Conservation (phyloP, 2,888 invertebrate species). For the Hipparchia sbordonii region DNA sequence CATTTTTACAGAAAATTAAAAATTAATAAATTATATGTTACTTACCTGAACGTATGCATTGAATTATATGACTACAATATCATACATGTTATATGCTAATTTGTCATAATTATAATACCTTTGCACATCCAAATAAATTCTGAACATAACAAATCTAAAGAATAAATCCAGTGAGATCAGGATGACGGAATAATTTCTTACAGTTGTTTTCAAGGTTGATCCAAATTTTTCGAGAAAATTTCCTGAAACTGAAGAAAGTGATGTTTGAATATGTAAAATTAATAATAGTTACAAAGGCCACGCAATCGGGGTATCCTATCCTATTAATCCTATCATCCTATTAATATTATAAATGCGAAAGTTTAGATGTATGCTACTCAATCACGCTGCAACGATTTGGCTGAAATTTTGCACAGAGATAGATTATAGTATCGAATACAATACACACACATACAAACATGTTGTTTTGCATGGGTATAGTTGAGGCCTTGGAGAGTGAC, state of each 20-base stretch:
- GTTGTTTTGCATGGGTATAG: too few species aligned
- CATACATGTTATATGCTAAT: not conserved
- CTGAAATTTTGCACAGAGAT: too few species aligned
- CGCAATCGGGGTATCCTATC: not conserved
- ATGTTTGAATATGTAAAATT: conserved; percentile 4
- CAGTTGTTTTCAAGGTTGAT: conserved; percentile 6
- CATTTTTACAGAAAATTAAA: not conserved
- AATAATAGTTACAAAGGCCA: not conserved
- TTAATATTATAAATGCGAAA: not conserved
- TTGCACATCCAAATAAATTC: not conserved
- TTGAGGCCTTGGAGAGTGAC: too few species aligned
- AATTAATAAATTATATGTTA: not conserved
- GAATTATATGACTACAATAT: not conserved
- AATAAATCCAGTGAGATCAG: conserved; percentile 13
- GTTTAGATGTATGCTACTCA: too few species aligned
- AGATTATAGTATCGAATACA: too few species aligned
- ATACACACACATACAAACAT: too few species aligned
- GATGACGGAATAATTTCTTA: not conserved
- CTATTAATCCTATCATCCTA: too few species aligned
- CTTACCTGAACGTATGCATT: not conserved
- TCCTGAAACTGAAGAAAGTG: conserved; percentile 9
- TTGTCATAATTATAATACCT: not conserved
- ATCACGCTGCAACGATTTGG: too few species aligned
- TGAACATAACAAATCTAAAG: not conserved
- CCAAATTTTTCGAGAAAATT: conserved; percentile 11